Evolutionary conservation across 2,113 vertebrate species (phyloP).

Genomic region (Riparia riparia): DNA sequence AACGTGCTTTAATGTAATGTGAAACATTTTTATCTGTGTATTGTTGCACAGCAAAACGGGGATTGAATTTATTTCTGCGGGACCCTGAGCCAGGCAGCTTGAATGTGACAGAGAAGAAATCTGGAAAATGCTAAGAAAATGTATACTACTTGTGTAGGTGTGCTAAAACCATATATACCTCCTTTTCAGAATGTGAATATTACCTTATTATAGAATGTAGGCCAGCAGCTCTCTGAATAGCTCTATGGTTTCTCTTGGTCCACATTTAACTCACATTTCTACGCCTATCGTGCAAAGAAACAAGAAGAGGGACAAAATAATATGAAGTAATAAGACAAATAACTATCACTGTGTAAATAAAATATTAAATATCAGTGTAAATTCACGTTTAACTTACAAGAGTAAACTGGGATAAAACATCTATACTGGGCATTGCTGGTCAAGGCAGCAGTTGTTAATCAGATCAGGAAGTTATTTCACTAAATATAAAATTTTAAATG

Average conservation of each 20-base stretch:
- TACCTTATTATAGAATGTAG: not conserved
- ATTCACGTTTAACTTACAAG: not conserved
- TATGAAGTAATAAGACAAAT: not conserved
- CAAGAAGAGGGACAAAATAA: not conserved
- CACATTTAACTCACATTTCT: not conserved
- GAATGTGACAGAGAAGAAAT: not conserved
- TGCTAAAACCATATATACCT: not conserved
- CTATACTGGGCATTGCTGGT: not conserved
- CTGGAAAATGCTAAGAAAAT: not conserved
- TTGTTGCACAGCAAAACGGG: not conserved
- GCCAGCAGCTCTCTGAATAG: not conserved
- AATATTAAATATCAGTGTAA: not conserved
- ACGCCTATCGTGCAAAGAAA: not conserved
- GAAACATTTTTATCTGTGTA: not conserved
- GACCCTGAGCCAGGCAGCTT: not conserved
- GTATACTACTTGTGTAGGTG: not conserved
- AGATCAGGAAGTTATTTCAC: not conserved
- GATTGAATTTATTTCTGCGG: not conserved
- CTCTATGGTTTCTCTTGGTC: not conserved
- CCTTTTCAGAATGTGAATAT: not conserved
- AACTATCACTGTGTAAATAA: not conserved
- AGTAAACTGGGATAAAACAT: rapidly evolving
- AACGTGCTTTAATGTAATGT: not conserved
- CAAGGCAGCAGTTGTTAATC: not conserved
- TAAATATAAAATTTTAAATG: not conserved